Evolutionary conservation across 2,113 vertebrate species (phyloP), one percentile per base, ranked within the genome.

Genomic region (Corythaixoides concolor): DNA sequence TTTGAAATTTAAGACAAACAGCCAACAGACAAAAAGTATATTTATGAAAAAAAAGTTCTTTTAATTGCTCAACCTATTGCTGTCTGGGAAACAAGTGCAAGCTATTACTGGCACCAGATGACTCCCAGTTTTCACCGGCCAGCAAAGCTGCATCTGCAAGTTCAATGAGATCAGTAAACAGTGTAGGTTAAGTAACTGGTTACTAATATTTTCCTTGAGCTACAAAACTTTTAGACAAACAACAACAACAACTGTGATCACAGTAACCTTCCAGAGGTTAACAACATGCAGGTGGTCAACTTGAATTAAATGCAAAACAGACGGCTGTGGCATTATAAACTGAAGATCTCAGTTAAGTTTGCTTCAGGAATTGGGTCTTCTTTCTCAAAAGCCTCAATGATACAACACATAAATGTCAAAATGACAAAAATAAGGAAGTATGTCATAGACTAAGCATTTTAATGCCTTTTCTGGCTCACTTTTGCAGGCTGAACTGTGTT

Each of bases 381-480:
- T 94, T 93, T 96, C 95, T 96, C 90, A 81, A 96, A 98, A 97
- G 91, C 86, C 94, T 95, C 96, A 93, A 68, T 95, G 96, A 97
- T 98, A 98, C 79, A 98, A 97, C 93, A 95, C 95, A 98, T 97
- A 98, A 98, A 98, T 98, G 97, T 98, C 98, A 98, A 95, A 98
- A 98, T 11, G 95, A 97, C 97, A 98, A 97, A 98, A 98, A 98
- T 97, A 97, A 98, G 98, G 98, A 98, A 98, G 95, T 97, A 86
- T 97, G 95, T 98, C 97, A 98, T 94, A 97, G 97, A 96, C 97
- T 97, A 98, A 98, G 97, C 95, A 98, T 98, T 96, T 98, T 98
- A 98, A 98, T 98, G 98, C 97, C 90, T 91, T 97, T 97, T 94
- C 97, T 98, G 98, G 98, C 98, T 97, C 96, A 93, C 77, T 94